A percentile compares a stretch with the other conserved stretches of the same genome.
Evolutionary conservation across 1,140 invertebrate genomes (phyloP).

Genomic region (Anoplophora glabripennis): DNA sequence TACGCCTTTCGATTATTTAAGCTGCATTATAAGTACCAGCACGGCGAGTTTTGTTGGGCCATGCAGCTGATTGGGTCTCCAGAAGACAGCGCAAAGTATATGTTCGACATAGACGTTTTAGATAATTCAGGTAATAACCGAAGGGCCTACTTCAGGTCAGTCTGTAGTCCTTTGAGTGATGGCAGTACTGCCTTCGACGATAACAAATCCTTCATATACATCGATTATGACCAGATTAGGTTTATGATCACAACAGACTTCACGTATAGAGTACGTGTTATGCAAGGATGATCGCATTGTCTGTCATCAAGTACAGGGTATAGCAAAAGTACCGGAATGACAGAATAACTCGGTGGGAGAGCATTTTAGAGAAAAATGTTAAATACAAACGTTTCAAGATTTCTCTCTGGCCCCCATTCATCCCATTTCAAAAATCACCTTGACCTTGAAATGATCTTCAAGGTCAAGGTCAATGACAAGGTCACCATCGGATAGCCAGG

Average conservation of each 20-base stretch:
- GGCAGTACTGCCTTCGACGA: background rate
- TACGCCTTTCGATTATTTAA: slow-evolving; percentile 14
- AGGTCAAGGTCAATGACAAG: too few relatives aligned
- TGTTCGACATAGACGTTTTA: slow-evolving; percentile 26
- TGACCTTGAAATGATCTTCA: too few relatives aligned
- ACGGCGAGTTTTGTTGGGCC: slow-evolving; percentile 13
- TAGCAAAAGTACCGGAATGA: too few relatives aligned
- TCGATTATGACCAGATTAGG: background rate
- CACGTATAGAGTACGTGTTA: background rate
- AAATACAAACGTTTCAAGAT: too few relatives aligned
- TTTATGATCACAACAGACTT: background rate
- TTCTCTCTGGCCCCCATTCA: too few relatives aligned
- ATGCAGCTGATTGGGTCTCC: slow-evolving; percentile 22
- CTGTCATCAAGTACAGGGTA: too few relatives aligned
- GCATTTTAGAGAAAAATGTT: too few relatives aligned
- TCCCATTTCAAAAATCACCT: too few relatives aligned
- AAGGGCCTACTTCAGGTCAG: background rate
- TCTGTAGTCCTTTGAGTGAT: background rate
- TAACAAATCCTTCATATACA: background rate
- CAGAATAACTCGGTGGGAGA: too few relatives aligned
- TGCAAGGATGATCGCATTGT: too few relatives aligned
- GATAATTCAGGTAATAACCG: slow-evolving; percentile 5
- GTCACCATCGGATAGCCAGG: too few relatives aligned
- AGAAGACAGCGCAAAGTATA: slow-evolving; percentile 24
- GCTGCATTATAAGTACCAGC: slow-evolving; percentile 15